Evolutionary conservation across 2,797 vertebrate species (phyloP), one percentile per base, ranked within the genome.

Genomic region (Rhodeus uyekii): DNA sequence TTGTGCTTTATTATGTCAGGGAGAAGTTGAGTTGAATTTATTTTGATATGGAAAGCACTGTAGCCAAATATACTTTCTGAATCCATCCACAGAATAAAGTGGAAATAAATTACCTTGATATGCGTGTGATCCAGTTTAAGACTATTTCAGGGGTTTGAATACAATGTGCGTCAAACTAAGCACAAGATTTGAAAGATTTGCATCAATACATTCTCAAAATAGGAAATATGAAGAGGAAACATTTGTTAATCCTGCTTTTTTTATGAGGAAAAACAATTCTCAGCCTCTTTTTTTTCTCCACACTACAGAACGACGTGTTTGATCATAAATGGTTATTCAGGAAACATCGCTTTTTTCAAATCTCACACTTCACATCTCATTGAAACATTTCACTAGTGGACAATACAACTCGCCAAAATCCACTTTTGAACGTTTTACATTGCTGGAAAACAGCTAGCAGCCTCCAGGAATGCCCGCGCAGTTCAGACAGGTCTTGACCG

Each of bases 1-100:
- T 85, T 58, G 63, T 60, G 64, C 80, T 76, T 81, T 72, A 83
- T 80, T 73, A 81, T 71, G 38, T 67, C 83, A 84, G 36, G 14
- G n/a, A 44, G 38, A 76, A 29, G 55, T 22, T 53, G 18, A 81
- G 55, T 44, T 50, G 13, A 80, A 76, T 84, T 79, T 79, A 76
- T 63, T 34, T 34, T 76, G 27, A 55, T 76, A 64, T 73, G 72
- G 55, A 76, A 80, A 84, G 74, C 63, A 48, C 53, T 55, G 65
- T 55, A 75, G 48, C 69, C 50, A 50, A 77, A 73, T 58, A 67
- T 27, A 77, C 48, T 29, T 48, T 44, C 29, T 58, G 72, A 39
- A 55, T 55, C 29, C 4, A 53, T 63, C 67, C 39, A 58, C 16
- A 14, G 58, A 32, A 75, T 82, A 61, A 76, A 55, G 38, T 61